Evolutionary conservation across 2,797 vertebrate genomes (phyloP), one percentile per base, ranked within the genome.

Genomic region (Phoeniculus purpureus): DNA sequence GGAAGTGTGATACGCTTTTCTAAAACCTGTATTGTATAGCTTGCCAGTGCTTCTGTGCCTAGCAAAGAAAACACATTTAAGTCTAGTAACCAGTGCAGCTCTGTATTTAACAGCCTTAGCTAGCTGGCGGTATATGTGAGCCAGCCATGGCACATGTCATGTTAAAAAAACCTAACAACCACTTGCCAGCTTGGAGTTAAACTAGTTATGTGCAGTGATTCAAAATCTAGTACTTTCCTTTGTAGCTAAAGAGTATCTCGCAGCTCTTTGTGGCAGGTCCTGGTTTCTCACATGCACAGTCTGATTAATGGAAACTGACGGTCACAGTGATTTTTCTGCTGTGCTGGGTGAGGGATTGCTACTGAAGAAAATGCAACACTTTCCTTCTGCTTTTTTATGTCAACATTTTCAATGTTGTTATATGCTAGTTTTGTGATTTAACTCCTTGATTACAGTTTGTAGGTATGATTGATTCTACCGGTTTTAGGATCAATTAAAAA

Each of bases 251-350:
- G 45, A 29, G 20, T 67, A 25, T 64, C 58, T 85, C 21, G 9
- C 12, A 52, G 1, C 21, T 75, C 8, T 52, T 40, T 3, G 9
- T 43, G 32, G 5, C 1, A 1, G 61, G 27, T 62, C 27, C 0
- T 8, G 16, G 77, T 86, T 37, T n/a, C 58, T 58, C 34, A 23
- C 4, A 5, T 6, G 14, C 17, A 11, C 8, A n/a, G 1, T 54
- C 15, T 68, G 17, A 23, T 12, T 12, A 11, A 45, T 25, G 6
- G 31, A 12, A 77, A 50, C 31, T 48, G 29, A 12, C 40, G 45
- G 10, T 51, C 17, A 3, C 0, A 0, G 15, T 58, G 37, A 2
- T 52, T 25, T 25, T 60, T n/a, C 12, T 81, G 0, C 50, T 10
- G 8, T 20, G 12, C 15, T 83, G 60, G 21, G 18, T 26, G 45